These are phyloP conservation scores for Thysanoteuthis rhombus DNA, from an alignment of 2,888 invertebrate genomes.

Conservation along the genomic window DNA sequence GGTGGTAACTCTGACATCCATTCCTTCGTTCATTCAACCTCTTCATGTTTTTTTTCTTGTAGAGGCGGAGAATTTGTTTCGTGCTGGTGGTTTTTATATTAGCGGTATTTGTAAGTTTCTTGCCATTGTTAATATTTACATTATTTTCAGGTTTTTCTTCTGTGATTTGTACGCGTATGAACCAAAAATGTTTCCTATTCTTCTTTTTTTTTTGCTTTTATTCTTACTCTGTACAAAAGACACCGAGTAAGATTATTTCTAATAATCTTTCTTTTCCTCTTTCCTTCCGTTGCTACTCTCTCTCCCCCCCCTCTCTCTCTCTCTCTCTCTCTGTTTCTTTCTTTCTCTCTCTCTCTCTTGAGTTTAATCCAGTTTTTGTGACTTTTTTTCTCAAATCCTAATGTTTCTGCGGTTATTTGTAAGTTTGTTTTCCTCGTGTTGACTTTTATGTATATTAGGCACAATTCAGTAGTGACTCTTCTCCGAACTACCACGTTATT, in stretches of 20 bases:
- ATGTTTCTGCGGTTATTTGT: too few species aligned
- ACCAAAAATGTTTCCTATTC: background rate
- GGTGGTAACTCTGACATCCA: background rate
- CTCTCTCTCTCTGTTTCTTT: too few species aligned
- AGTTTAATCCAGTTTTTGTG: too few species aligned
- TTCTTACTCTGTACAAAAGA: background rate
- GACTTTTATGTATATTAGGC: too few species aligned
- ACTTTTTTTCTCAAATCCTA: too few species aligned
- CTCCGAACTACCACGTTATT: too few species aligned
- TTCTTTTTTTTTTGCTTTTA: background rate
- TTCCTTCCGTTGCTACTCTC: background rate
- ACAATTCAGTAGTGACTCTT: too few species aligned
- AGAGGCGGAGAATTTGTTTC: background rate
- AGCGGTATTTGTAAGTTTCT: background rate
- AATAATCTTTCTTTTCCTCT: background rate
- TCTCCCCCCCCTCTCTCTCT: too few species aligned
- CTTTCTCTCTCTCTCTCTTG: too few species aligned
- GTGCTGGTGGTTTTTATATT: background rate
- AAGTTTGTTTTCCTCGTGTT: too few species aligned
- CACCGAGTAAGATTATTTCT: background rate
- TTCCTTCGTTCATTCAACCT: background rate
- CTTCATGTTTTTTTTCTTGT: background rate
- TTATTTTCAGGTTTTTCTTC: background rate
- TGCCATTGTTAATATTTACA: background rate
- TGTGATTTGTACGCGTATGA: background rate